These are phyloP conservation scores for Pachydiplax longipennis DNA, from an alignment of 2,888 invertebrate genomes.

Conservation along the genomic window DNA sequence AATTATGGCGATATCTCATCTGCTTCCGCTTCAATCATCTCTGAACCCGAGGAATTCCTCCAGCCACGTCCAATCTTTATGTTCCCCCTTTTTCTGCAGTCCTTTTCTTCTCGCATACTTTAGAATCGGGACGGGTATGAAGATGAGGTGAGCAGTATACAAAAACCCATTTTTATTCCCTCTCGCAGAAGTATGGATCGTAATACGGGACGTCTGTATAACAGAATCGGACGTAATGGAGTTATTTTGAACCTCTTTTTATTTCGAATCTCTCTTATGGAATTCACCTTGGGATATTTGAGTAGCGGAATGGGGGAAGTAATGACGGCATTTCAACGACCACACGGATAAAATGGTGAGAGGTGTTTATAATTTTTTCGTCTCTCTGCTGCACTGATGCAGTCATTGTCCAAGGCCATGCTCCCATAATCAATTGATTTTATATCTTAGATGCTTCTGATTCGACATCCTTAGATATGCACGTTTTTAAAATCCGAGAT, in stretches of 20 bases:
- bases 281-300: background rate
- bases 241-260: background rate
- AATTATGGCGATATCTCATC: too few species aligned
- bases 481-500: too few species aligned
- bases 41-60: too few species aligned
- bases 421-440: background rate
- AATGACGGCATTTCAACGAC: background rate
- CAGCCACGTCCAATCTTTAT: too few species aligned
- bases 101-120: background rate
- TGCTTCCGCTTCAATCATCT: too few species aligned
- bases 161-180: constrained; percentile 4
- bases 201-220: background rate
- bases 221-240: background rate
- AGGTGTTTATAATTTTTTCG: background rate
- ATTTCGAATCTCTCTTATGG: background rate
- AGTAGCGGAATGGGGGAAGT: background rate
- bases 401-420: background rate
- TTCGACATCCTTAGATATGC: too few species aligned
- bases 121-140: background rate
- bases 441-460: background rate
- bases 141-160: background rate
- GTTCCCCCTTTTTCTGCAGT: background rate
- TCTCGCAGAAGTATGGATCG: background rate
- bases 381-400: background rate
- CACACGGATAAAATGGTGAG: background rate